Conservation (phyloP, 2,113 vertebrate genomes). For the Leptobrachium ailaonicum region DNA sequence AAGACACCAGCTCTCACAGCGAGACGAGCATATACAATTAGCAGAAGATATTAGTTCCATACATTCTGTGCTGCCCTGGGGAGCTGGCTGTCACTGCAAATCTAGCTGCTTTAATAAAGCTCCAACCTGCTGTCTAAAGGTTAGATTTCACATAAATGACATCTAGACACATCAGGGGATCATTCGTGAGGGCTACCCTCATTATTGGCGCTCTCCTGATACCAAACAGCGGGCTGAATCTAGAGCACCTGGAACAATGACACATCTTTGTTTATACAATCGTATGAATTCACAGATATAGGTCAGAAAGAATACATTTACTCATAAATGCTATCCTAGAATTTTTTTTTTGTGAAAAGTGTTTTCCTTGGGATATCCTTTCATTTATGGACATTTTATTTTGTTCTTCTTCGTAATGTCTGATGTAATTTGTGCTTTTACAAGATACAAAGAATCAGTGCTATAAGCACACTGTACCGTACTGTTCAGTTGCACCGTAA, state of each 20-base stretch:
- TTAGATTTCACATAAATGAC: slow-evolving; percentile 49
- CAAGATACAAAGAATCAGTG: no score
- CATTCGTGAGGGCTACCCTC: slow-evolving; percentile 41
- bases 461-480: no score
- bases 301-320: background rate
- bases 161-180: slow-evolving; percentile 46
- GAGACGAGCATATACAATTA: slow-evolving; percentile 58
- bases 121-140: slow-evolving; percentile 53
- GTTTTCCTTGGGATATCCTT: no score
- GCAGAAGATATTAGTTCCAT: slow-evolving; percentile 39
- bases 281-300: slow-evolving; percentile 7
- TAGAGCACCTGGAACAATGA: background rate
- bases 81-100: slow-evolving; percentile 28
- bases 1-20: slow-evolving; percentile 23
- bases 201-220: slow-evolving; percentile 19
- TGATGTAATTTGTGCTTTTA: no score
- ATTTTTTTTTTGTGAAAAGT: no score
- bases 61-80: slow-evolving; percentile 37
- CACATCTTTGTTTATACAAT: background rate
- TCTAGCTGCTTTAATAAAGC: slow-evolving; percentile 60
- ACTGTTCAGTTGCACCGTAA: no score
- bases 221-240: background rate
- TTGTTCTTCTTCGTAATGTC: no score
- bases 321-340: background rate
- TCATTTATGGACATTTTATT: no score